A percentile compares a stretch with the other conserved stretches of the same genome.
phyloP scores from a whole-genome alignment of 2,888 invertebrate genomes.

The Chydorus sphaericus region DNA sequence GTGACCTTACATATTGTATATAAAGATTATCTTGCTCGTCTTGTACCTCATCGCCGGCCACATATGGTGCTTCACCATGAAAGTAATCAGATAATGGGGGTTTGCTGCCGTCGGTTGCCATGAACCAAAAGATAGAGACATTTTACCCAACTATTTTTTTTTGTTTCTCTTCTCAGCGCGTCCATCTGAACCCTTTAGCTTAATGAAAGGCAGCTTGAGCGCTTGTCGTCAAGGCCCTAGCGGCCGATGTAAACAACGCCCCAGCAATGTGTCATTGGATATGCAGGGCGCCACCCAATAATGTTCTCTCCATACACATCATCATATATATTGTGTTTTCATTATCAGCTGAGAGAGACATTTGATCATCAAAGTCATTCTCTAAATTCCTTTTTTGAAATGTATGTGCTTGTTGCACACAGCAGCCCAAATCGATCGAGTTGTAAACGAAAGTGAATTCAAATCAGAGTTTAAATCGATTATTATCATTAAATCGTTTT shows the following conservation, averaged over 20 bases:
- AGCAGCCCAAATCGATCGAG: too few relatives aligned
- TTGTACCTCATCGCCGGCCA: background rate
- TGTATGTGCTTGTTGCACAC: too few relatives aligned
- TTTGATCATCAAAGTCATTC: too few relatives aligned
- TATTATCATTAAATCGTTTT: too few relatives aligned
- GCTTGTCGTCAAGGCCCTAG: background rate
- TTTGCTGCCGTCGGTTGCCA: background rate
- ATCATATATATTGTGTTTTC: background rate
- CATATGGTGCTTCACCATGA: background rate
- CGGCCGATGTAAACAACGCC: background rate
- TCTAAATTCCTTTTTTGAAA: too few relatives aligned
- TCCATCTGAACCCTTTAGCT: background rate
- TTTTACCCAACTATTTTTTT: too few relatives aligned
- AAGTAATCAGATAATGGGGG: background rate
- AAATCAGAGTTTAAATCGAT: too few relatives aligned
- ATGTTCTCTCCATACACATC: background rate
- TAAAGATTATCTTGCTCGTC: too few relatives aligned
- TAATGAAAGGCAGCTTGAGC: background rate
- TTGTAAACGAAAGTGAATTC: too few relatives aligned
- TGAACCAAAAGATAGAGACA: too few relatives aligned
- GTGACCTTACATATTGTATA: background rate
- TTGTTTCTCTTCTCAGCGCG: too few relatives aligned
- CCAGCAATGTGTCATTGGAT: background rate
- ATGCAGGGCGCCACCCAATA: background rate
- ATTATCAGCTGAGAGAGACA: too few relatives aligned